Conservation (phyloP, 2,797 vertebrate species). For the Falco berigora region DNA sequence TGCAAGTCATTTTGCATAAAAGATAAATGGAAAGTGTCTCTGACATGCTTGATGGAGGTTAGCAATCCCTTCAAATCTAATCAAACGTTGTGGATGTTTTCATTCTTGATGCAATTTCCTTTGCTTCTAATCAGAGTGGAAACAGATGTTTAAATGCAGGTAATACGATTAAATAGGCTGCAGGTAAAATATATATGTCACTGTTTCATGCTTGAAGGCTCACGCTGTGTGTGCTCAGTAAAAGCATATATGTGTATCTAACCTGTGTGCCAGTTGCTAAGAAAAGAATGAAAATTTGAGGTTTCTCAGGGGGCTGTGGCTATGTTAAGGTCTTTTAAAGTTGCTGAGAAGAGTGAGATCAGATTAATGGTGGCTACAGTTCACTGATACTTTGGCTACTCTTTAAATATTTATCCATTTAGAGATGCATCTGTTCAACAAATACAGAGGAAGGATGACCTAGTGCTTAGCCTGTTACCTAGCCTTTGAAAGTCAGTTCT, state of each 20-base stretch:
- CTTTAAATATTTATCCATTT: neutral
- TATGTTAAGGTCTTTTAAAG: neutral
- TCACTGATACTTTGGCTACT: neutral
- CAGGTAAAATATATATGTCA: neutral
- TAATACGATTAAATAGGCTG: neutral
- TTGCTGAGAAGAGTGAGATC: neutral
- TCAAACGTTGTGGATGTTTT: slow-evolving; percentile 2
- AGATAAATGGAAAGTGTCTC: slow-evolving; percentile 15
- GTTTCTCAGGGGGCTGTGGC: neutral
- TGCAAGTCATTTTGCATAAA: slow-evolving; percentile 35
- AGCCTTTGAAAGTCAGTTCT: neutral
- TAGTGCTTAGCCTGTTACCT: neutral
- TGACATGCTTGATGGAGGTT: neutral
- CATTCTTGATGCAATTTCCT: neutral
- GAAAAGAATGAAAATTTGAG: neutral
- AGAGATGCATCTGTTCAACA: neutral
- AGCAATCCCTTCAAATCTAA: slow-evolving; percentile 22
- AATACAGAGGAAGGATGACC: neutral
- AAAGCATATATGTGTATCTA: neutral
- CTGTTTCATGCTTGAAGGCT: neutral
- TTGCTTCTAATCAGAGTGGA: neutral
- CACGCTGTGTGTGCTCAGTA: neutral
- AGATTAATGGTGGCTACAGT: neutral
- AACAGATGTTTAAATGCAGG: neutral
- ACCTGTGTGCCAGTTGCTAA: neutral